Conservation (phyloP, 2,113 vertebrate genomes). For the Zingel zingel region DNA sequence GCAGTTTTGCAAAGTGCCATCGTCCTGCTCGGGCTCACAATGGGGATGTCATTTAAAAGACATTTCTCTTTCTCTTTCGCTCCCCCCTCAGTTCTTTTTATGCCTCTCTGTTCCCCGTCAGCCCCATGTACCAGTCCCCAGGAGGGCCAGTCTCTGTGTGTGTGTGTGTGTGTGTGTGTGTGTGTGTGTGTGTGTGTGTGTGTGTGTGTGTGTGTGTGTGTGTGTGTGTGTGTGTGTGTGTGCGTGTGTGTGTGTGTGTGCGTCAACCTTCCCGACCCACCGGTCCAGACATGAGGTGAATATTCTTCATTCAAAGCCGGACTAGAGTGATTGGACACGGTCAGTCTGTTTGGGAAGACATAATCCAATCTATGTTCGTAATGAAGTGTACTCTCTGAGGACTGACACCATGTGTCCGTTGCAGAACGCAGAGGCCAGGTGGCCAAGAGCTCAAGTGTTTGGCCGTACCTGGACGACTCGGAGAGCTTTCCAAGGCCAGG, state of each 20-base stretch:
- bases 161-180: conserved; percentile 56
- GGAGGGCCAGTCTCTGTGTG: conserved; percentile 58
- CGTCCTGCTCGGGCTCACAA: conserved; percentile 80
- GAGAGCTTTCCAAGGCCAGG: conserved; percentile 7
- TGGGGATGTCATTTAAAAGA: conserved; percentile 84
- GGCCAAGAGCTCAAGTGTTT: conserved; percentile 69
- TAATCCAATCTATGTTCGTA: conserved; percentile 84
- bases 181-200: conserved; percentile 33
- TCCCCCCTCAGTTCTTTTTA: conserved; percentile 61
- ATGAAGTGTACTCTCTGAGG: conserved; percentile 74
- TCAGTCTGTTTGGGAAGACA: conserved; percentile 80
- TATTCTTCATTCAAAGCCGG: conserved; percentile 73
- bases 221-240: conserved; percentile 52
- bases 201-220: not conserved
- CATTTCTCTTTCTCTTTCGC: conserved; percentile 77
- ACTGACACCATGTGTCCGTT: conserved; percentile 56
- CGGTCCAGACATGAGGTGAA: conserved; percentile 77
- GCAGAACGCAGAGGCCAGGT: conserved; percentile 67
- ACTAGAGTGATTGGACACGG: conserved; percentile 80
- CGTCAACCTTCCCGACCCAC: conserved; percentile 50
- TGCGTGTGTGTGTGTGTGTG: conserved; percentile 46
- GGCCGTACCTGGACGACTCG: conserved; percentile 44
- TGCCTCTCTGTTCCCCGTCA: conserved; percentile 65
- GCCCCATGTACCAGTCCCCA: conserved; percentile 73
- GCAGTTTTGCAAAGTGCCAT: conserved; percentile 85